Evolutionary conservation across 1,140 invertebrate species (phyloP), one percentile per base, ranked within the genome.

Genomic region (Papilio xuthus): DNA sequence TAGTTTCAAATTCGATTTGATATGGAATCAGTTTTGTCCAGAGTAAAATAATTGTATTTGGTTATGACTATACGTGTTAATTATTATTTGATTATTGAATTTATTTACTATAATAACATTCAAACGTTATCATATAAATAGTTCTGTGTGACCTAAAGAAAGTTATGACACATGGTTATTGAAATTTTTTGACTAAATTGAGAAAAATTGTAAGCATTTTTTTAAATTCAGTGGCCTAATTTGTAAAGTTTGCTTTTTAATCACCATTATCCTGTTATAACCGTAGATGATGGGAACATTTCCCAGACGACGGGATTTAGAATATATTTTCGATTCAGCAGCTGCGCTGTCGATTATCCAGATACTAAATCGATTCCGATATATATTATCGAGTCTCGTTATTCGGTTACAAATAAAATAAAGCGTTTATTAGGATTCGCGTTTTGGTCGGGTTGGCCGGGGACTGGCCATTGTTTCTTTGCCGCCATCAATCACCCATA

Each of bases 401-500:
- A 89, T 92, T 89, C 84, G 80, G 74, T 75, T 79, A 88, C 85
- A 92, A 93, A 93, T 92, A 93, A 94, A 94, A 93, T 90, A 92
- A 92, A 92, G 89, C 90, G 87, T 92, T 91, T 92, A 93, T 93
- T 93, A 93, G 90, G 87, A 92, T 90, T 93, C 92, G 90, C 91
- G 90, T 88, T 90, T 90, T 92, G 86, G 89, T 83, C 83, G 86
- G 86, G 84, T 84, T 73, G 81, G 84, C 85, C 83, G 77, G 74
- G 77, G 88, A 91, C 84, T 89, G 86, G 88, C 91, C 86, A 93
- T 93, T 93, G 92, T 93, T 92, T 92, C 89, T 90, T 80, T 79
- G 81, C 82, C 82, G 90, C 90, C 85, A 93, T 93, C 92, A 93
- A 93, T 93, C 92, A 93, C 87, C 85, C 81, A 90, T 89, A 86